Conservation (phyloP, 1,140 invertebrate genomes). For the Coelopa frigida region DNA sequence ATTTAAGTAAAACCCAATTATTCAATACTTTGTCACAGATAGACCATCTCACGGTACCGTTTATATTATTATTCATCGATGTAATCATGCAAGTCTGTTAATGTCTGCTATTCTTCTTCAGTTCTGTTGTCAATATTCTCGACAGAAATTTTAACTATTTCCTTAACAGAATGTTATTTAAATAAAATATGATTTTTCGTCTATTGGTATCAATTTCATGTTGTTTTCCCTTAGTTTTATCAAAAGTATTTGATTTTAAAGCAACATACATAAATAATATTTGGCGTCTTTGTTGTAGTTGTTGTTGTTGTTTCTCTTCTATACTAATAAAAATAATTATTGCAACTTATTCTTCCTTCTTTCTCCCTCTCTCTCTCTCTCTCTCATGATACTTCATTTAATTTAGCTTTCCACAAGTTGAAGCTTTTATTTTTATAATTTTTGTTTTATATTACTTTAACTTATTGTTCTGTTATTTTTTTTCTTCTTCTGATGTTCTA, state of each 20-base stretch:
- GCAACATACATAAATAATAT: background rate
- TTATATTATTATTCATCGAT: too few relatives aligned
- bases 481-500: slow-evolving; percentile 1
- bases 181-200: too few relatives aligned
- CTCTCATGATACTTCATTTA: slow-evolving; percentile 6
- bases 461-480: slow-evolving; percentile 1
- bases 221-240: background rate
- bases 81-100: too few relatives aligned
- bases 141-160: too few relatives aligned
- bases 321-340: slow-evolving; percentile 5
- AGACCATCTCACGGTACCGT: too few relatives aligned
- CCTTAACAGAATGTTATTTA: too few relatives aligned
- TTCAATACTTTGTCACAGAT: too few relatives aligned
- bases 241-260: background rate
- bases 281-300: background rate
- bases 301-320: background rate
- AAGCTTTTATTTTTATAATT: slow-evolving; percentile 1
- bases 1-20: too few relatives aligned
- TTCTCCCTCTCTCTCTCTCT: background rate
- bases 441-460: slow-evolving; percentile 3
- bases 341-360: background rate
- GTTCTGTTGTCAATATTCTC: too few relatives aligned
- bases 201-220: too few relatives aligned
- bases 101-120: too few relatives aligned
- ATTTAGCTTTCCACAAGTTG: background rate